A percentile compares a stretch with the other conserved stretches of the same genome.
These are phyloP conservation scores for Manduca sexta DNA, from an alignment of 1,140 invertebrate genomes.

Conservation along the genomic window DNA sequence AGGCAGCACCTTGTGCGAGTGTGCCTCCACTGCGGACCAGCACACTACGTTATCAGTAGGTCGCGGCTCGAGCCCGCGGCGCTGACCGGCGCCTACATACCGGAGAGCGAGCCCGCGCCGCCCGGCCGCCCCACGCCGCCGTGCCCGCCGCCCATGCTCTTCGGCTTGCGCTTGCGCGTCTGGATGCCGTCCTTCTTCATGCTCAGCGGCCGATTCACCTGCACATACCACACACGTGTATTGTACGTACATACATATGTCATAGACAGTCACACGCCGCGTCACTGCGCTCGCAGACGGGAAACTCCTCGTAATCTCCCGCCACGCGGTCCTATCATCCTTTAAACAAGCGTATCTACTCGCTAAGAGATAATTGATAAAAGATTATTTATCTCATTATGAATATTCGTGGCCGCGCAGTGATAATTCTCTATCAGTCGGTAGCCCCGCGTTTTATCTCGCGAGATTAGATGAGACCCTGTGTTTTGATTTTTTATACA, in stretches of 20 bases:
- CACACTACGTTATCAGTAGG: conserved; percentile 26
- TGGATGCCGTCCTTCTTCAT: conserved; percentile 98
- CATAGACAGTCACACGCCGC: conserved; percentile 1
- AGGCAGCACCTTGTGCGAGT: conserved; percentile 60
- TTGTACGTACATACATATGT: not conserved
- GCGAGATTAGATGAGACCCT: conserved; percentile 70
- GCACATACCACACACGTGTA: conserved; percentile 20
- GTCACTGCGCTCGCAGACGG: conserved; percentile 21
- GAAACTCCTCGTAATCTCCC: conserved; percentile 63
- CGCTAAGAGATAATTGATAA: conserved; percentile 70
- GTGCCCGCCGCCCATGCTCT: conserved; percentile 70
- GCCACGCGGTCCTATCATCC: conserved; percentile 62
- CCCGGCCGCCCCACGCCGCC: conserved; percentile 35
- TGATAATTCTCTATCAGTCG: conserved; percentile 72
- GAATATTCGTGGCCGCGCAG: conserved; percentile 66
- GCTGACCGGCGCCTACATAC: conserved; percentile 29
- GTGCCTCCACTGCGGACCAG: conserved; percentile 55
- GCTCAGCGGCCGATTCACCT: conserved; percentile 90
- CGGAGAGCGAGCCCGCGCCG: conserved; percentile 31
- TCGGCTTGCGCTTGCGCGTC: conserved; percentile 92
- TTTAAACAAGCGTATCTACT: conserved; percentile 69
- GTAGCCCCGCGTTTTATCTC: conserved; percentile 70
- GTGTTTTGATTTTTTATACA: conserved; percentile 70
- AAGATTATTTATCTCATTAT: conserved; percentile 74
- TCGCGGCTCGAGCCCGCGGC: conserved; percentile 1